phyloP scores from a whole-genome alignment of 1,140 invertebrate genomes.

The Vanessa tameamea region DNA sequence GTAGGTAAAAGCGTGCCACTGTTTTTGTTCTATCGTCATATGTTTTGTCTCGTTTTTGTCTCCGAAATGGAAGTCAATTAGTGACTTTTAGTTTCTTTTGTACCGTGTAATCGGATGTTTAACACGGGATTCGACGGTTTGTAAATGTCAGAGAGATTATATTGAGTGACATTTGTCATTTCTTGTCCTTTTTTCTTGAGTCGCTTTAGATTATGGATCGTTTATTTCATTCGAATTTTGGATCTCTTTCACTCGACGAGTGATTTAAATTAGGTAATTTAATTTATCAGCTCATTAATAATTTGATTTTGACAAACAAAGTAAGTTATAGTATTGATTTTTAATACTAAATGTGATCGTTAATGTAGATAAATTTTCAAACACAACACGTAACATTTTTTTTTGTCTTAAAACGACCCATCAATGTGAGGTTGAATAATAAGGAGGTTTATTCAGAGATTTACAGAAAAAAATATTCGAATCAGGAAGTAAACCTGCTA shows the following conservation, averaged over 20 bases:
- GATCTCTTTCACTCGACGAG: neutral
- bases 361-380: too few relatives aligned
- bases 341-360: too few relatives aligned
- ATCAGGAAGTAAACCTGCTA: too few relatives aligned
- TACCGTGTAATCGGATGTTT: conserved; percentile 52
- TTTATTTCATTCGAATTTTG: neutral
- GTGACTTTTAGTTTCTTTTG: conserved; percentile 53
- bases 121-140: conserved; percentile 42
- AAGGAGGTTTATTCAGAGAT: too few relatives aligned
- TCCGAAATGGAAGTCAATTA: conserved; percentile 60
- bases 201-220: neutral
- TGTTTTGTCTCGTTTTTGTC: conserved; percentile 59
- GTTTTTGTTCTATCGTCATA: conserved; percentile 47
- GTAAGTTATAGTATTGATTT: too few relatives aligned
- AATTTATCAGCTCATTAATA: too few relatives aligned
- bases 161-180: conserved; percentile 30
- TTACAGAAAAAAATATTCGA: too few relatives aligned
- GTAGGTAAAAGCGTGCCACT: conserved; percentile 43
- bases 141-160: conserved; percentile 47
- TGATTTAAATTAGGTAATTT: neutral
- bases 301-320: neutral
- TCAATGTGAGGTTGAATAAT: too few relatives aligned
- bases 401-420: too few relatives aligned
- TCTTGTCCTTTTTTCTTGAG: neutral
- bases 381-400: too few relatives aligned